Conservation (phyloP, 2,888 invertebrate genomes). For the Ennomos fuscantarius region DNA sequence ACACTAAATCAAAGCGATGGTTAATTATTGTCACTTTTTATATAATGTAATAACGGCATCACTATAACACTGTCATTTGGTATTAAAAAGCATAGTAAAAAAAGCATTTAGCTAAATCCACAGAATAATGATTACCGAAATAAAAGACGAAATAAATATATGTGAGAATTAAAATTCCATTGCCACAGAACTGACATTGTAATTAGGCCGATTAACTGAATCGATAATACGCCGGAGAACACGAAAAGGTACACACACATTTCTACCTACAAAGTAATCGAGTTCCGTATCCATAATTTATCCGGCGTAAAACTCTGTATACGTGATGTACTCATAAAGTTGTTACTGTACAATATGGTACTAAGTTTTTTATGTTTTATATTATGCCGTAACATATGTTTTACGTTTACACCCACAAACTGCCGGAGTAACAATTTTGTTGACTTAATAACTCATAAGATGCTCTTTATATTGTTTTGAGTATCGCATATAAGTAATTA, state of each 20-base stretch:
- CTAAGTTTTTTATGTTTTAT: conserved; percentile 28
- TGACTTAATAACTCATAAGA: conserved; percentile 2
- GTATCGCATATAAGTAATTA: no score
- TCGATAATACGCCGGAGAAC: conserved; percentile 5
- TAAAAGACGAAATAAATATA: no score
- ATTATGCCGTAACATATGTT: conserved; percentile 23
- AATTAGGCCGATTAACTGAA: no score
- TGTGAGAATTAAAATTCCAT: no score
- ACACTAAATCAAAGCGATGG: no score
- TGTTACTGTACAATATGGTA: conserved; percentile 20
- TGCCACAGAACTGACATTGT: no score
- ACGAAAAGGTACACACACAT: background rate
- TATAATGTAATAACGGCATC: no score
- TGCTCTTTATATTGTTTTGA: background rate
- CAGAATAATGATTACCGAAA: no score
- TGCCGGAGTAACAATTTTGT: conserved; percentile 3
- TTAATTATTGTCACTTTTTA: no score
- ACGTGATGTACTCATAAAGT: conserved; percentile 23
- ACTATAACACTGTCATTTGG: no score
- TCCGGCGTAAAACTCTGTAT: conserved; percentile 21
- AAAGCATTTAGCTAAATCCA: no score
- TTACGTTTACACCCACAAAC: conserved; percentile 6
- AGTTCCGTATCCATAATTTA: conserved; percentile 23
- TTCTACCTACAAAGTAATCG: conserved; percentile 23
- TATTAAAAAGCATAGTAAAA: no score